These are phyloP conservation scores for Oasisia sp. DNA, from an alignment of 2,888 invertebrate genomes.

Conservation along the genomic window DNA sequence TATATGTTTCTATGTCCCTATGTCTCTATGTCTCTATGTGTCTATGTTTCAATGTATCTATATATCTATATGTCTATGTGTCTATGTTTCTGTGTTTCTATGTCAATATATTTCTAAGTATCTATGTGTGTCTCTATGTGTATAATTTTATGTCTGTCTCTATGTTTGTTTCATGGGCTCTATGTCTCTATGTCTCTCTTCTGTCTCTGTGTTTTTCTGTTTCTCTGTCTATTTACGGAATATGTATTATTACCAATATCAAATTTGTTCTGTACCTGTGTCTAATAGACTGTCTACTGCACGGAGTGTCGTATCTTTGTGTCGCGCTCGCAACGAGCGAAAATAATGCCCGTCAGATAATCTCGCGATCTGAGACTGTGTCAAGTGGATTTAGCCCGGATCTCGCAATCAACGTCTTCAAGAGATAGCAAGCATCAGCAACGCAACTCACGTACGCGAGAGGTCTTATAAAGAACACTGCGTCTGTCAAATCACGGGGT, in stretches of 20 bases:
- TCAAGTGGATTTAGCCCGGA: neutral
- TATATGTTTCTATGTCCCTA: too few relatives aligned
- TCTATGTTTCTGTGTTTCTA: too few relatives aligned
- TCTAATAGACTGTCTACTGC: neutral
- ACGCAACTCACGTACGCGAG: neutral
- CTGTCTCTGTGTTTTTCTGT: too few relatives aligned
- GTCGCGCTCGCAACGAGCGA: neutral
- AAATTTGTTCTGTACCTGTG: neutral
- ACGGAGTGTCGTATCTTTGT: neutral
- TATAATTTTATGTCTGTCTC: too few relatives aligned
- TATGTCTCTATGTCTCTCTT: too few relatives aligned
- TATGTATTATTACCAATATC: neutral
- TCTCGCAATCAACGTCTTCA: neutral
- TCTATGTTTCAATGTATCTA: too few relatives aligned
- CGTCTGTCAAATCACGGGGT: neutral
- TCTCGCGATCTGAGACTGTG: neutral
- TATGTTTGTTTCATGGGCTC: too few relatives aligned
- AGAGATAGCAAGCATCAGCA: neutral
- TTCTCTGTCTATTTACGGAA: neutral
- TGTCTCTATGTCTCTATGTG: too few relatives aligned
- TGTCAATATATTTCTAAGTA: too few relatives aligned
- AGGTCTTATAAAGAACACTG: neutral
- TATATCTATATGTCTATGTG: too few relatives aligned
- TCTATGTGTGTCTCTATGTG: too few relatives aligned
- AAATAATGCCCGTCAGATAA: neutral